phyloP scores from a whole-genome alignment of 2,113 vertebrate species.

The Cheilinus undulatus region DNA sequence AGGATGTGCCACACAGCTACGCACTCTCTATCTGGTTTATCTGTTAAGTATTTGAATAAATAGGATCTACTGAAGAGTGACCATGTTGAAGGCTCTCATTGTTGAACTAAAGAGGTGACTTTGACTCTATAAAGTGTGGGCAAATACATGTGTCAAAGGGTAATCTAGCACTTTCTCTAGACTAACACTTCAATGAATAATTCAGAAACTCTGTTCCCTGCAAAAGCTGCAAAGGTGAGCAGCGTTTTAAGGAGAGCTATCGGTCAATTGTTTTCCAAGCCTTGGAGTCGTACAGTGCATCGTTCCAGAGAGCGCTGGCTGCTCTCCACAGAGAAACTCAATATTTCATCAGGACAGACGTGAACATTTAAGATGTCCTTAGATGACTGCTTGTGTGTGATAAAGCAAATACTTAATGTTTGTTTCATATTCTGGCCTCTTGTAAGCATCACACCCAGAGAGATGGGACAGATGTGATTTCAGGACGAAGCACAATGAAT shows the following conservation, averaged over 20 bases:
- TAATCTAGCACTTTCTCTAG: background rate
- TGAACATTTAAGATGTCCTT: background rate
- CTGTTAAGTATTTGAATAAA: conserved; percentile 22
- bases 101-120: conserved; percentile 60
- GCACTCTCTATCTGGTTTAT: conserved; percentile 8
- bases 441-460: background rate
- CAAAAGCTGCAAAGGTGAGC: conserved; percentile 50
- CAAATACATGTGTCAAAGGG: conserved; percentile 41
- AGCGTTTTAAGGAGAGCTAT: conserved; percentile 56
- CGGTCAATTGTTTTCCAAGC: conserved; percentile 23
- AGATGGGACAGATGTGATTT: background rate
- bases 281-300: conserved; percentile 4
- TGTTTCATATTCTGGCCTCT: background rate
- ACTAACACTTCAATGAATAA: conserved; percentile 55
- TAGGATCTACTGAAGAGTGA: conserved; percentile 12
- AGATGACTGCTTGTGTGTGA: background rate
- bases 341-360: conserved; percentile 34
- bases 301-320: conserved; percentile 24
- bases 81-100: conserved; percentile 25
- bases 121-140: conserved; percentile 50
- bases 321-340: conserved; percentile 16
- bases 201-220: conserved; percentile 51
- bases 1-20: background rate
- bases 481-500: too few relatives aligned
- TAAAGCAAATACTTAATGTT: background rate